These are phyloP conservation scores for Hetaerina titia DNA, from an alignment of 2,888 invertebrate genomes.

Conservation along the genomic window DNA sequence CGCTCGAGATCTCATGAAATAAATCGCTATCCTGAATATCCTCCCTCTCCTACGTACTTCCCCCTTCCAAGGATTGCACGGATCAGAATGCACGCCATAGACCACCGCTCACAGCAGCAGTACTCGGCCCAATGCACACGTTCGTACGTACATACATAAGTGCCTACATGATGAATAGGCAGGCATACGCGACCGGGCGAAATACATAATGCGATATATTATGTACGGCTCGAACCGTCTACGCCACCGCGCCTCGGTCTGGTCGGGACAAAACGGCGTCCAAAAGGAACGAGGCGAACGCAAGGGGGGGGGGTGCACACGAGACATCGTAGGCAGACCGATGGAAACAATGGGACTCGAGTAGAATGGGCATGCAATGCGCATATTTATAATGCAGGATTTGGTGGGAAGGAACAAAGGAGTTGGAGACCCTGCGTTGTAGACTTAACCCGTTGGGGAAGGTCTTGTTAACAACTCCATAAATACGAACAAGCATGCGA, in stretches of 20 bases:
- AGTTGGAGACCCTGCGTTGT: background rate
- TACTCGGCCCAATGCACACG: background rate
- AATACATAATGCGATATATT: background rate
- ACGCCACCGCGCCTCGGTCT: background rate
- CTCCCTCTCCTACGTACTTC: background rate
- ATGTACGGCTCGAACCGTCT: background rate
- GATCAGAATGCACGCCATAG: background rate
- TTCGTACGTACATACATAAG: background rate
- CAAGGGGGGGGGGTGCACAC: background rate
- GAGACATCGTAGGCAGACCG: background rate
- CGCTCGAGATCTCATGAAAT: background rate
- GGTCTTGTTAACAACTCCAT: background rate
- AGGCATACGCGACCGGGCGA: too few species aligned
- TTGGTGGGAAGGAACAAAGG: conserved; percentile 7
- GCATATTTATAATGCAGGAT: conserved; percentile 31
- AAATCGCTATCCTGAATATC: background rate
- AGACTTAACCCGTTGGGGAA: background rate
- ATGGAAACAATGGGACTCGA: background rate
- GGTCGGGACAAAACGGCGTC: background rate
- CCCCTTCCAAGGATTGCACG: background rate
- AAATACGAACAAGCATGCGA: background rate
- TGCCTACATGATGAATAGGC: too few species aligned
- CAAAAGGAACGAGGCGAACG: background rate
- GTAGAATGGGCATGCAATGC: conserved; percentile 4
- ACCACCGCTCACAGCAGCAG: background rate